These are phyloP conservation scores for Oscarella lobularis DNA, from an alignment of 37 sponge, comb jelly and placozoan genomes.

Conservation along the genomic window DNA sequence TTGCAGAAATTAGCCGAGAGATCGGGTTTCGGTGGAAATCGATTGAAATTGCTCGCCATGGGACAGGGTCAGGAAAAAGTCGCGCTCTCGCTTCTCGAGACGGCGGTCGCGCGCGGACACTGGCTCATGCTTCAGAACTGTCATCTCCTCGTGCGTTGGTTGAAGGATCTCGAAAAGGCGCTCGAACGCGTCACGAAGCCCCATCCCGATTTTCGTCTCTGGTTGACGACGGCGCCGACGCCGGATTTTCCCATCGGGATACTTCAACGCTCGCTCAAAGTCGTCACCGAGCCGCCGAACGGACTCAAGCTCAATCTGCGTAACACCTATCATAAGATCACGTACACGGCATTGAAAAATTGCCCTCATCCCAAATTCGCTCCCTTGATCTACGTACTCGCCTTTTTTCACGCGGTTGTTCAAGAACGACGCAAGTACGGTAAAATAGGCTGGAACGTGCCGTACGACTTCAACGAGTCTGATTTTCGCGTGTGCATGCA, in stretches of 20 bases:
- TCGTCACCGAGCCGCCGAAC: conserved; percentile 97
- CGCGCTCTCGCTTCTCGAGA: conserved; percentile 89
- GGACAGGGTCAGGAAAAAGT: conserved; percentile 99
- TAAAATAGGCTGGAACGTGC: conserved; percentile 98
- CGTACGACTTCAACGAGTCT: conserved; percentile 98
- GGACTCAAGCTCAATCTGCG: conserved; percentile 94
- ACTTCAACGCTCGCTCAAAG: conserved; percentile 54
- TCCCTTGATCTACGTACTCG: conserved; percentile 83
- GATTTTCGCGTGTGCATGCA: conserved; percentile 97
- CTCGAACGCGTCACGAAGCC: conserved; percentile 83
- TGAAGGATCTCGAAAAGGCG: conserved; percentile 90
- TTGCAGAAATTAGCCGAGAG: conserved; percentile 85
- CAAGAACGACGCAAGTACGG: conserved; percentile 99
- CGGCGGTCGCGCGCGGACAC: conserved; percentile 84
- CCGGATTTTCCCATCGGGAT: conserved; percentile 97
- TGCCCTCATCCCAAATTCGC: conserved; percentile 87
- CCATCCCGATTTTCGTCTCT: conserved; percentile 97
- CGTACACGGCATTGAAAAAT: conserved; percentile 43
- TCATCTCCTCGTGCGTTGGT: conserved; percentile 91
- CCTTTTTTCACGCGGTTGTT: conserved; percentile 99
- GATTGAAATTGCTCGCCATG: conserved; percentile 98
- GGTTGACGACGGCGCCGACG: conserved; percentile 97
- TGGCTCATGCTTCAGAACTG: conserved; percentile 99
- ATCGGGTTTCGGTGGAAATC: conserved; percentile 93
- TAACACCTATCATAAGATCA: conserved; percentile 89